Evolutionary conservation across 1,140 invertebrate genomes (phyloP).

Genomic region (Pogonus chalceus): DNA sequence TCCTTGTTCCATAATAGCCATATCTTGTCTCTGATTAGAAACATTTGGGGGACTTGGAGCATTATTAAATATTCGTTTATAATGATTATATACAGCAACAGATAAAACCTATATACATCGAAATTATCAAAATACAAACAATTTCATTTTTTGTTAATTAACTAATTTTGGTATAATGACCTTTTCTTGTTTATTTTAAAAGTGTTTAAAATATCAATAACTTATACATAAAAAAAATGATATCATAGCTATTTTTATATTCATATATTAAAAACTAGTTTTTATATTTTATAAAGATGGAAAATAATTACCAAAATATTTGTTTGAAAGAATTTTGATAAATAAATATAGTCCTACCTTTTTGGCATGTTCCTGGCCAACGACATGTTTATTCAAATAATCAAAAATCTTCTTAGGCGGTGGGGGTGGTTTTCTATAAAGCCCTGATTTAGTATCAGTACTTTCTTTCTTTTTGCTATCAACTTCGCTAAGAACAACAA

Average conservation of each 20-base stretch:
- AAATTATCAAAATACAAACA: not conserved
- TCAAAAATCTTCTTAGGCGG: conserved; percentile 95
- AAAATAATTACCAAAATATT: conserved; percentile 11
- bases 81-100: conserved; percentile 98
- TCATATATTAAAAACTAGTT: not conserved
- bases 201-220: conserved; percentile 3
- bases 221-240: conserved; percentile 5
- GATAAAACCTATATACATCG: conserved; percentile 62
- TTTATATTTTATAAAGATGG: not conserved
- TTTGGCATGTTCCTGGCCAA: conserved; percentile 97
- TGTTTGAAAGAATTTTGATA: too few species aligned
- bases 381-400: conserved; percentile 90
- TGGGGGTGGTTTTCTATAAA: conserved; percentile 72
- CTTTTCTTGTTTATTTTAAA: too few species aligned
- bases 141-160: too few species aligned
- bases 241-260: not conserved
- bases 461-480: conserved; percentile 83
- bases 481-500: conserved; percentile 88
- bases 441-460: conserved; percentile 51
- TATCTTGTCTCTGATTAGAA: conserved; percentile 34
- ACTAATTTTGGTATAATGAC: too few species aligned
- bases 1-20: conserved; percentile 48
- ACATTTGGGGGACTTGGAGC: conserved; percentile 45
- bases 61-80: conserved; percentile 95
- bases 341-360: conserved; percentile 58